Conservation (phyloP, 2,888 invertebrate genomes). For the Xestia sexstrigata region DNA sequence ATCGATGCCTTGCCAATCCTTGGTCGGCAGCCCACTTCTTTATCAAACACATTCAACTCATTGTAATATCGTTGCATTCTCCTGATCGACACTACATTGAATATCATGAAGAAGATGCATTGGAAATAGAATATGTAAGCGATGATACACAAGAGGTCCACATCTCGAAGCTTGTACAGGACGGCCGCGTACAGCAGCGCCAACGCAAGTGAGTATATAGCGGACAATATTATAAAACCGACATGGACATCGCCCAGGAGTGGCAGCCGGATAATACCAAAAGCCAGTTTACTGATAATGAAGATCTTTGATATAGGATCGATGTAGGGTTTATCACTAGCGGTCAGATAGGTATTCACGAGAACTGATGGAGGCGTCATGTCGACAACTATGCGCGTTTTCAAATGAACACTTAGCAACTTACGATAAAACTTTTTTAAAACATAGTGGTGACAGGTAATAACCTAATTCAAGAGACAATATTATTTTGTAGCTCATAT, state of each 20-base stretch:
- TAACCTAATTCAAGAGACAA: conserved; percentile 61
- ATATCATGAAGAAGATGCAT: conserved; percentile 64
- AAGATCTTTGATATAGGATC: conserved; percentile 75
- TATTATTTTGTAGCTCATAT: conserved; percentile 57
- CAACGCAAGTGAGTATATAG: conserved; percentile 62
- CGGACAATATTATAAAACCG: conserved; percentile 60
- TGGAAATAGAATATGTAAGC: conserved; percentile 47
- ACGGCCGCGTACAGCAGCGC: conserved; percentile 12
- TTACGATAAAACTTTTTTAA: conserved; percentile 44
- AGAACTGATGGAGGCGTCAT: conserved; percentile 74
- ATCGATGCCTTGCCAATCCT: conserved; percentile 68
- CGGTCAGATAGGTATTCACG: conserved; percentile 74
- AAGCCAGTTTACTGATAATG: conserved; percentile 66
- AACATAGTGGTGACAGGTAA: conserved; percentile 54
- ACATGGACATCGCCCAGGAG: conserved; percentile 64
- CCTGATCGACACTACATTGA: conserved; percentile 69
- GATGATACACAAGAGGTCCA: conserved; percentile 41
- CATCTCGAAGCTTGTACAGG: conserved; percentile 2
- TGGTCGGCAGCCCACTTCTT: conserved; percentile 72
- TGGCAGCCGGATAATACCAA: conserved; percentile 73
- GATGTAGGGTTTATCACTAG: conserved; percentile 65
- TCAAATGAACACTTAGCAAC: conserved; percentile 37
- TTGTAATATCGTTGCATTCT: conserved; percentile 71
- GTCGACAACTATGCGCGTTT: conserved; percentile 28
- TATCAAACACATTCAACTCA: conserved; percentile 75